Base-by-base conservation (phyloP, 2,113 vertebrate genomes). In the Gallinago media region DNA sequence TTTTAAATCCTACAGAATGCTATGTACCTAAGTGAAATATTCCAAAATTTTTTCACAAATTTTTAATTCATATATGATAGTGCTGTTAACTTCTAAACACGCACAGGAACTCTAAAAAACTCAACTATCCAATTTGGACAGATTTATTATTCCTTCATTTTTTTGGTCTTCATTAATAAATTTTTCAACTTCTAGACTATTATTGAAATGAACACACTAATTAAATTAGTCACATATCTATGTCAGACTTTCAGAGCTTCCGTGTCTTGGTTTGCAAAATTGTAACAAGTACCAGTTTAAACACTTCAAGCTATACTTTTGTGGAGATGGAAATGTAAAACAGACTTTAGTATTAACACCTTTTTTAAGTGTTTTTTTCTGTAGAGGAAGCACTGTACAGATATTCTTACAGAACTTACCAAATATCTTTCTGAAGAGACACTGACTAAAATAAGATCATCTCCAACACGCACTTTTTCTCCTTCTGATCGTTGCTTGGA, bases 361-460 rank as follows among this genome's bases (percentile, higher is more conserved):
- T 77, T 38, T 20, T 49, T n/a, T 67, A 88, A 40, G 2, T 34
- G 2, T 11, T 56, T 75, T 78, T 85, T 68, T 40, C 15, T 46
- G 3, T 26, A 58, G 34, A 56, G 42, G 8, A 27, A 73, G 27
- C 73, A 71, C 11, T 52, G 22, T 34, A 56, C 16, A 40, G 12
- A 12, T 7, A 54, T 11, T 73, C 13, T 36, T 9, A 55, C 12
- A 65, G 27, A 77, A 92, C 99, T 99, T 94, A 99, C 99, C 99
- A 99, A 97, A 84, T 99, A 99, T 88, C 99, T 98, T 89, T 99
- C 99, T 44, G 99, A 99, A 42, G 99, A 99, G 85, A 99, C 98
- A n/a, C 99, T 99, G 97, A 99, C 99, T 88, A 99, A 98, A 95
- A 99, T 99, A 91, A 99, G 99, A 94, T 99, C 99, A 95, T 99